phyloP scores from a whole-genome alignment of 2,888 invertebrate genomes.

The Chaitophorus viminalis region DNA sequence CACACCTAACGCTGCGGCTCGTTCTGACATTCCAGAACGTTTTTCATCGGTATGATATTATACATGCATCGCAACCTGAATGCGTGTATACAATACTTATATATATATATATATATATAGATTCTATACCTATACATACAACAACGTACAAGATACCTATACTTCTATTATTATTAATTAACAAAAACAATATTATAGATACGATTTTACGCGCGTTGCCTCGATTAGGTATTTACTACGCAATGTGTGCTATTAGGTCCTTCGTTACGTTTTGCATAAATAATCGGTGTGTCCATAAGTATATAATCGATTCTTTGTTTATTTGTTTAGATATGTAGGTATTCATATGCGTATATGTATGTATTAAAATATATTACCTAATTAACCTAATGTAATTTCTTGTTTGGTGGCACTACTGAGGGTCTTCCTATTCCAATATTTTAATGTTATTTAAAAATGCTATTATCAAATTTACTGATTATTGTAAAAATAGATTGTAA shows the following conservation, averaged over 20 bases:
- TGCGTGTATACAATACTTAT: not conserved
- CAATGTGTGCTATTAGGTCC: slow-evolving; percentile 23
- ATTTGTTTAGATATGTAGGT: not conserved
- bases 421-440: too few relatives aligned
- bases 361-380: too few relatives aligned
- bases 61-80: slow-evolving; percentile 11
- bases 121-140: not conserved
- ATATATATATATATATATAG: not conserved
- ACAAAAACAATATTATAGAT: not conserved
- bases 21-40: slow-evolving; percentile 61
- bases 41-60: slow-evolving; percentile 26
- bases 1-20: slow-evolving; percentile 56
- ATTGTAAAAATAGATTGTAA: too few relatives aligned
- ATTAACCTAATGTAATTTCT: too few relatives aligned
- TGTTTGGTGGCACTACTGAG: too few relatives aligned
- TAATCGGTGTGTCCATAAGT: not conserved
- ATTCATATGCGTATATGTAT: not conserved
- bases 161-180: slow-evolving; percentile 10
- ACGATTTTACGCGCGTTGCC: not conserved
- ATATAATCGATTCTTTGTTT: slow-evolving; percentile 8
- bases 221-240: slow-evolving; percentile 15
- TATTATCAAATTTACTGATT: too few relatives aligned
- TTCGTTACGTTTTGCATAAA: slow-evolving; percentile 45
- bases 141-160: not conserved
- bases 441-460: too few relatives aligned